Evolutionary conservation across 2,797 vertebrate species (phyloP).

Genomic region (Pipistrellus pygmaeus): DNA sequence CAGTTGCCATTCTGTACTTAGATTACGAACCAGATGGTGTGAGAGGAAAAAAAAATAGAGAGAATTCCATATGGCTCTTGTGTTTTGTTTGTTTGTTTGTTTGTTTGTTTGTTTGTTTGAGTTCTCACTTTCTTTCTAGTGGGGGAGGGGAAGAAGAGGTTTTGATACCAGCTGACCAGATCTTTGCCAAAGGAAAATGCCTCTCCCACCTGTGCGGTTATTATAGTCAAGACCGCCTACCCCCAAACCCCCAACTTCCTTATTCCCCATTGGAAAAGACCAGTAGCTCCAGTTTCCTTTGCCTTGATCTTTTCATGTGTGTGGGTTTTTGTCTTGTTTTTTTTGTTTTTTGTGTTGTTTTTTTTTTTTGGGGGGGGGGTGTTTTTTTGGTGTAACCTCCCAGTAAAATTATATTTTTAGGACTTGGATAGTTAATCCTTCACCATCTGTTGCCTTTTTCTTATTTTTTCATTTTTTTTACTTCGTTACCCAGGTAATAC

Average conservation of each 20-base stretch:
- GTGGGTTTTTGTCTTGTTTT: background rate
- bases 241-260: background rate
- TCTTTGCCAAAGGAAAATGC: constrained; percentile 29
- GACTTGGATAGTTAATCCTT: background rate
- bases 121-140: constrained; percentile 55
- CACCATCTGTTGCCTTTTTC: background rate
- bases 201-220: background rate
- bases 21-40: constrained; percentile 74
- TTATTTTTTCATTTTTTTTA: background rate
- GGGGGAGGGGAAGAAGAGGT: background rate
- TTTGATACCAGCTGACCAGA: background rate
- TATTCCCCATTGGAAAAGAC: background rate
- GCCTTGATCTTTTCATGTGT: background rate
- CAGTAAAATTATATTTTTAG: background rate
- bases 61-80: constrained; percentile 74
- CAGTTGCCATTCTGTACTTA: constrained; percentile 69
- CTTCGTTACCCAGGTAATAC: background rate
- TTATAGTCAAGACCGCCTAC: background rate
- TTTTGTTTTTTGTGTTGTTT: too few relatives aligned
- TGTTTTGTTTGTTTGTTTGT: background rate
- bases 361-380: too few relatives aligned
- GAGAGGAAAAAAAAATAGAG: constrained; percentile 76
- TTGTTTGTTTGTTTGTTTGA: background rate
- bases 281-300: background rate
- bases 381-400: background rate